Conservation (phyloP, 2,888 invertebrate genomes). For the Phyllotreta striolata region DNA sequence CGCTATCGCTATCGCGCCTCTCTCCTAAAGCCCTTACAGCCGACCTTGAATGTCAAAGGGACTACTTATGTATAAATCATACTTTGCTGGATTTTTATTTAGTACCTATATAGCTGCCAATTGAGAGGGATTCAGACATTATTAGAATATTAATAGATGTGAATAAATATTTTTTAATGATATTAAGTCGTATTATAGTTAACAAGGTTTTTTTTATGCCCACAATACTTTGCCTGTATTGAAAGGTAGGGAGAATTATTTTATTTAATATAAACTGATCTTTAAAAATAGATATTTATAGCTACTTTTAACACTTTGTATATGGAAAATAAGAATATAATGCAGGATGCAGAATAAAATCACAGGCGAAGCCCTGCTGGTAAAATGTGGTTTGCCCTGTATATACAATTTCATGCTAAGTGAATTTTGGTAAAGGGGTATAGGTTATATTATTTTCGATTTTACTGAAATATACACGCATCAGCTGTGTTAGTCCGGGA, state of each 20-base stretch:
- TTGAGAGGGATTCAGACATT: slow-evolving; percentile 48
- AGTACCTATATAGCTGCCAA: slow-evolving; percentile 35
- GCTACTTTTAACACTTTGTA: too few species aligned
- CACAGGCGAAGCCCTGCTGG: too few species aligned
- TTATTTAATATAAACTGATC: too few species aligned
- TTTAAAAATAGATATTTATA: too few species aligned
- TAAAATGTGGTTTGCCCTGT: neutral
- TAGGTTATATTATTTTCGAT: neutral
- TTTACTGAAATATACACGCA: neutral
- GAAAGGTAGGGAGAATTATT: too few species aligned
- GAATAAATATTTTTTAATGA: slow-evolving; percentile 38
- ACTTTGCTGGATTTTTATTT: slow-evolving; percentile 52
- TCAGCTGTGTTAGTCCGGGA: slow-evolving; percentile 9
- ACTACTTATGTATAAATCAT: slow-evolving; percentile 55
- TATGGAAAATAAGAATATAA: too few species aligned
- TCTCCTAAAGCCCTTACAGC: slow-evolving; percentile 55
- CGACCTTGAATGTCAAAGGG: slow-evolving; percentile 53
- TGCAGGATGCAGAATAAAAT: too few species aligned
- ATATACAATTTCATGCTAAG: neutral
- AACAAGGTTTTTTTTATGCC: too few species aligned
- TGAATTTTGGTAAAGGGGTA: neutral
- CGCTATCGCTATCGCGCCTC: slow-evolving; percentile 51
- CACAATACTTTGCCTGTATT: too few species aligned
- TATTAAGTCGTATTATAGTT: neutral
- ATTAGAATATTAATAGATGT: slow-evolving; percentile 47